Base-by-base conservation (phyloP, 1,140 invertebrate genomes). In the Temnothorax curvispinosus region DNA sequence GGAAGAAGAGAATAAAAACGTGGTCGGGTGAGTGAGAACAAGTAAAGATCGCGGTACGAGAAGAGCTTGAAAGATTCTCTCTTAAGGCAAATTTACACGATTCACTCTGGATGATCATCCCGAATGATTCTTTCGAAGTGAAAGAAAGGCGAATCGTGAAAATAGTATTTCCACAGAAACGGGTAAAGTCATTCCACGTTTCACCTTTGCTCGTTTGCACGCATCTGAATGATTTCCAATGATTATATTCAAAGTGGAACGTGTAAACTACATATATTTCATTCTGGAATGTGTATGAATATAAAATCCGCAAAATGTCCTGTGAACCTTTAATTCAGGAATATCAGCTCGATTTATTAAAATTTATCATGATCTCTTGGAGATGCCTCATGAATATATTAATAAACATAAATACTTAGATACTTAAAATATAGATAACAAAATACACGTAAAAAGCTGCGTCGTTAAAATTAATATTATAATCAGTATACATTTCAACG, bases 21-120 rank as follows among this genome's bases (percentile, higher is more conserved):
- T 84, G 82, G 87, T 91, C 88, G 85, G 69, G 64, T 82, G 85
- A 88, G 67, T 64, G 75, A 54, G 75, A 75, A 71, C 72, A 86
- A 86, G 85, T 81, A 89, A 91, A 86, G 90, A 88, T 88, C 89
- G 81, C 52, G 85, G 74, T 54, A 71, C 65, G 88, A 89, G 72
- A 75, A 85, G 69, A 44, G 85, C 71, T 64, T 69, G 81, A 89
- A 77, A 89, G 77, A 65, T 50, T 47, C 86, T 77, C 78, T 89
- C 58, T 87, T 71, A 56, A 81, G 47, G 77, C 47, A 81, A 81
- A 81, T 81, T 81, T 81, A 56, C 75, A 56, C 78, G 50, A 71
- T 81, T 81, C 78, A 44, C 50, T 81, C 50, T 41, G 64, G 50
- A 56, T 81, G 77, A 81, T 81, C 77, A 18, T 71, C 15, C 13